Evolutionary conservation across 2,888 invertebrate species (phyloP), one percentile per base, ranked within the genome.

Genomic region (Apotomis turbidana): DNA sequence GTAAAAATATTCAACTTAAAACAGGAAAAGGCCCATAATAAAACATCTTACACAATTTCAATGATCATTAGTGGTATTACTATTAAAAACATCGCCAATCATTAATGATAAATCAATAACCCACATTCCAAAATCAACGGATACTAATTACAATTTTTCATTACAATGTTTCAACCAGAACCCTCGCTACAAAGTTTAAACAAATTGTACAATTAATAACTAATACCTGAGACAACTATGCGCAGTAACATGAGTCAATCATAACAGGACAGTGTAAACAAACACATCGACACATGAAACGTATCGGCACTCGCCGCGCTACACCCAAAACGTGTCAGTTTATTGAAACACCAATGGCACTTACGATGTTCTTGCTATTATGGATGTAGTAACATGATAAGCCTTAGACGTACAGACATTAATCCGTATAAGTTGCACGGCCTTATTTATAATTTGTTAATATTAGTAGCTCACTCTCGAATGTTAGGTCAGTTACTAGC

Each of bases 331-430:
- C 55, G 27, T 46, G 46, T 66, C 46, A 66, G 6, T 44, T 8
- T 5, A 27, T 36, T 10, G 0, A 27, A 12, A 8, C 10, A 8
- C n/a, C 5, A 57, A 57, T 55, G 36, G 10, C 36, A 57, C 46
- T 12, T 66, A 66, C 4, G 46, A 0, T 44, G 3, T 46, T 66
- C 27, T 27, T 64, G 4, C n/a, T 10, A 5, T 12, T 44, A 57
- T 41, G 9, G 38, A n/a, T 12, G 38, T 12, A 27, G 81, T 79
- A 83, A 85, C 78, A 71, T 77, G 84, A 85, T 85, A 87, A 84
- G 81, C 80, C 77, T 79, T 57, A 41, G 57, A 66, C 68, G 51
- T 27, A 68, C 68, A 51, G 68, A 67, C 67, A 71, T 67, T 72
- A 72, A 72, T 72, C 72, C 62, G 70, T 46, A 60, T 27, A 61